These are phyloP conservation scores for Musca domestica DNA, from an alignment of 1,140 invertebrate species.

Conservation along the genomic window DNA sequence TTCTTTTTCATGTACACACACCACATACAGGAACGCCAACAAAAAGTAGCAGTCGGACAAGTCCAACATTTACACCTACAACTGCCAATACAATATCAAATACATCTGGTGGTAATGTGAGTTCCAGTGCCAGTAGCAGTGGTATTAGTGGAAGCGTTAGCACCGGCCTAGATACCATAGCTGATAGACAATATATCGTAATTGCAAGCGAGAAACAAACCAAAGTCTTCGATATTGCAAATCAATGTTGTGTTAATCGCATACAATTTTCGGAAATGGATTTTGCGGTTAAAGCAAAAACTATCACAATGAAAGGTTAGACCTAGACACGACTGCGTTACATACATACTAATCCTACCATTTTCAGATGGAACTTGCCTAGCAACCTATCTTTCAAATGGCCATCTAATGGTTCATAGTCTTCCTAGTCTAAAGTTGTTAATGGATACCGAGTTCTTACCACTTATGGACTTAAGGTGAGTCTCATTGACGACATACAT, in stretches of 20 bases:
- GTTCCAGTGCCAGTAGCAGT: conserved; percentile 45
- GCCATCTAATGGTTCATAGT: conserved; percentile 88
- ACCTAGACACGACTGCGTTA: not conserved
- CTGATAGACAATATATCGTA: conserved; percentile 89
- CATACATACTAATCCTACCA: conserved; percentile 17
- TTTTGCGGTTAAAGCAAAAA: conserved; percentile 92
- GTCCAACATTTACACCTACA: conserved; percentile 52
- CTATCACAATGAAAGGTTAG: conserved; percentile 88
- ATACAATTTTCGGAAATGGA: conserved; percentile 82
- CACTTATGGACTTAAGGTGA: conserved; percentile 90
- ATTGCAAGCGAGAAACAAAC: conserved; percentile 94
- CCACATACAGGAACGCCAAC: conserved; percentile 40
- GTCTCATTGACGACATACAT: conserved; percentile 25
- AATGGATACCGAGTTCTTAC: conserved; percentile 90
- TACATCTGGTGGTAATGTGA: conserved; percentile 34
- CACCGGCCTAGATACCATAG: conserved; percentile 57
- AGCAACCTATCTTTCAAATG: conserved; percentile 89
- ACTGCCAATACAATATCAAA: conserved; percentile 54
- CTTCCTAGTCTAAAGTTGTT: conserved; percentile 88
- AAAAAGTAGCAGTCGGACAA: conserved; percentile 51
- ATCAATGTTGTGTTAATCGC: conserved; percentile 86
- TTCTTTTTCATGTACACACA: not conserved
- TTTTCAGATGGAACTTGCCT: conserved; percentile 89
- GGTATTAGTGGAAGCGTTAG: conserved; percentile 53
- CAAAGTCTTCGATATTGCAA: conserved; percentile 88